Percentiles rank a stretch among this genome's conserved stretches.
Conservation (phyloP, 2,888 invertebrate species). For the Nephrotoma flavescens region DNA sequence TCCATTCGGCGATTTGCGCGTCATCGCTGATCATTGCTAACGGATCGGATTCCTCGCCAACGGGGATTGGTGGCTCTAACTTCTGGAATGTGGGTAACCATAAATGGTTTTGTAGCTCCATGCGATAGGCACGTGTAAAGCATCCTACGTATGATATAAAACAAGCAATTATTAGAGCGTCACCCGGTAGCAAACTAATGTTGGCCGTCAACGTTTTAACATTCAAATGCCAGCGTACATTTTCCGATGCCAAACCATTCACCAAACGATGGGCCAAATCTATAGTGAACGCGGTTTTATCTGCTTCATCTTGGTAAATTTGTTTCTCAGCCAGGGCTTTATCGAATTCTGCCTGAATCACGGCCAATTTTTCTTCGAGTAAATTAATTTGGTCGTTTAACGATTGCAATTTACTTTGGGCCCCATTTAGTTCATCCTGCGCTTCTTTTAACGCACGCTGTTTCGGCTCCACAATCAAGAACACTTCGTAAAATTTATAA, state of each 20-base stretch:
- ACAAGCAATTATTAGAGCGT: slow-evolving; percentile 74
- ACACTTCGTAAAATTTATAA: slow-evolving; percentile 75
- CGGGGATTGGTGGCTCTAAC: slow-evolving; percentile 59
- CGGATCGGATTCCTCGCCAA: slow-evolving; percentile 65
- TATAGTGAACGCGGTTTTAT: slow-evolving; percentile 75
- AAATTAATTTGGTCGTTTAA: slow-evolving; percentile 58
- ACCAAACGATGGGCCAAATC: slow-evolving; percentile 84
- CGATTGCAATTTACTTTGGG: slow-evolving; percentile 60
- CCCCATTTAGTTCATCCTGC: slow-evolving; percentile 68
- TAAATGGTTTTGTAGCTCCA: slow-evolving; percentile 57
- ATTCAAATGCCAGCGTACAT: slow-evolving; percentile 64
- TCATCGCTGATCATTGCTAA: slow-evolving; percentile 80
- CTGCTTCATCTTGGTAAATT: slow-evolving; percentile 85
- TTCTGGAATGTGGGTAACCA: slow-evolving; percentile 70
- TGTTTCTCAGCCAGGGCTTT: slow-evolving; percentile 73
- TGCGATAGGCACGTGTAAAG: slow-evolving; percentile 71
- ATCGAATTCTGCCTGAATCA: slow-evolving; percentile 69
- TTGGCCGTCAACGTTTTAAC: slow-evolving; percentile 44
- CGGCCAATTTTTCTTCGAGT: slow-evolving; percentile 56
- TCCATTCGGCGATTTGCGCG: slow-evolving; percentile 85
- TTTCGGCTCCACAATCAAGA: slow-evolving; percentile 84
- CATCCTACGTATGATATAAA: slow-evolving; percentile 93
- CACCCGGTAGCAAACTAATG: slow-evolving; percentile 71
- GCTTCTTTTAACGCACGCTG: slow-evolving; percentile 71
- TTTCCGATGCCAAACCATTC: slow-evolving; percentile 85